phyloP scores from a whole-genome alignment of 2,113 vertebrate genomes.

The Pseudopipra pipra region DNA sequence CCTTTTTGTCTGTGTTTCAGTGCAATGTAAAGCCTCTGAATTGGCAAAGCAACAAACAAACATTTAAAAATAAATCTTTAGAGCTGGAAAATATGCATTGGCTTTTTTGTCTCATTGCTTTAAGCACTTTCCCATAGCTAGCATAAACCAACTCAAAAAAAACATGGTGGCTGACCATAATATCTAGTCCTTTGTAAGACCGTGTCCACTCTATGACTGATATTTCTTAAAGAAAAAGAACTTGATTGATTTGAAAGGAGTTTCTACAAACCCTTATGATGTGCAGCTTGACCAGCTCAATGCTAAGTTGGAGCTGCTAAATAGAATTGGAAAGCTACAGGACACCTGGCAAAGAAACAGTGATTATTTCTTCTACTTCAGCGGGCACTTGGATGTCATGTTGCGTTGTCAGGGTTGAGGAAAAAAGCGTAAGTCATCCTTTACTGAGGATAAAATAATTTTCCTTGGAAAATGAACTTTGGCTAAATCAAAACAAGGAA shows the following conservation, averaged over 20 bases:
- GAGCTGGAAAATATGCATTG: background rate
- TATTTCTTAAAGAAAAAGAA: background rate
- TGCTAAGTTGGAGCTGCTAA: background rate
- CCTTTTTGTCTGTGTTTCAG: background rate
- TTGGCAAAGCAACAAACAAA: background rate
- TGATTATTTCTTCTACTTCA: background rate
- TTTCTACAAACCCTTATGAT: background rate
- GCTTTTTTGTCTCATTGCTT: background rate
- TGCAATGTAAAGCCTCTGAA: background rate
- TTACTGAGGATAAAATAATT: background rate
- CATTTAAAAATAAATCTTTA: background rate
- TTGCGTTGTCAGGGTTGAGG: background rate
- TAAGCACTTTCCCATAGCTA: background rate
- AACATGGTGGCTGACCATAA: background rate
- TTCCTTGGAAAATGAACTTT: background rate
- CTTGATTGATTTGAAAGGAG: background rate
- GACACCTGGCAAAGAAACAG: background rate
- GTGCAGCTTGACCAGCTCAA: background rate
- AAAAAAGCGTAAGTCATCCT: background rate
- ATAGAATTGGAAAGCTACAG: background rate
- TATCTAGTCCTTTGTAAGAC: background rate
- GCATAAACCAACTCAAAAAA: background rate
- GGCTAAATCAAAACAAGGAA: background rate
- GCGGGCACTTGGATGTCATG: background rate
- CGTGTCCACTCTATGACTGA: background rate